These are phyloP conservation scores for Patella vulgata DNA, from an alignment of 1,140 invertebrate genomes.

Conservation along the genomic window DNA sequence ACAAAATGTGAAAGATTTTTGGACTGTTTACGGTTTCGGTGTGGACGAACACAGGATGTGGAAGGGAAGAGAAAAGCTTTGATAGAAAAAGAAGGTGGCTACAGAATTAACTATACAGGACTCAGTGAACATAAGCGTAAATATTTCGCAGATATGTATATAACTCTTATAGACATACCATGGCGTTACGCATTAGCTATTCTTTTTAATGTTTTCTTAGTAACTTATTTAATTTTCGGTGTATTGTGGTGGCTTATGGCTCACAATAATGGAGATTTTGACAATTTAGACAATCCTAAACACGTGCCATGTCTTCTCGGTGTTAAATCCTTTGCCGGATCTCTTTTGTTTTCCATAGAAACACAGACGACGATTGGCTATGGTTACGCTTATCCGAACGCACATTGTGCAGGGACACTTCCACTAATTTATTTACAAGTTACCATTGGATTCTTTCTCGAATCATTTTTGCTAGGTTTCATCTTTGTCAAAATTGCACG, in stretches of 20 bases:
- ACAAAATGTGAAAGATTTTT: neutral
- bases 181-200: conserved; percentile 97
- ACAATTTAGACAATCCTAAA: conserved; percentile 74
- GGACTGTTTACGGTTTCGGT: neutral
- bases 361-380: conserved; percentile 71
- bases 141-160: conserved; percentile 56
- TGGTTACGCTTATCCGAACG: conserved; percentile 77
- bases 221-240: conserved; percentile 92
- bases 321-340: conserved; percentile 57
- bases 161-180: conserved; percentile 70
- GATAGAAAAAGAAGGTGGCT: conserved; percentile 27
- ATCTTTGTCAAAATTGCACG: conserved; percentile 63
- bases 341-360: conserved; percentile 68
- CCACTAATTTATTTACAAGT: conserved; percentile 58
- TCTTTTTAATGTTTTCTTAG: conserved; percentile 89
- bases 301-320: conserved; percentile 57
- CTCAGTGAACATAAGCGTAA: conserved; percentile 41
- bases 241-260: conserved; percentile 94
- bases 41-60: conserved; percentile 34
- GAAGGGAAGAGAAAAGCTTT: conserved; percentile 45
- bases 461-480: conserved; percentile 59
- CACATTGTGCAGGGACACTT: conserved; percentile 50
- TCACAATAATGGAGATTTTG: conserved; percentile 87
- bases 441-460: conserved; percentile 57
- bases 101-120: conserved; percentile 33